Base-by-base conservation (phyloP, 2,888 invertebrate genomes). In the Conus canariensis region DNA sequence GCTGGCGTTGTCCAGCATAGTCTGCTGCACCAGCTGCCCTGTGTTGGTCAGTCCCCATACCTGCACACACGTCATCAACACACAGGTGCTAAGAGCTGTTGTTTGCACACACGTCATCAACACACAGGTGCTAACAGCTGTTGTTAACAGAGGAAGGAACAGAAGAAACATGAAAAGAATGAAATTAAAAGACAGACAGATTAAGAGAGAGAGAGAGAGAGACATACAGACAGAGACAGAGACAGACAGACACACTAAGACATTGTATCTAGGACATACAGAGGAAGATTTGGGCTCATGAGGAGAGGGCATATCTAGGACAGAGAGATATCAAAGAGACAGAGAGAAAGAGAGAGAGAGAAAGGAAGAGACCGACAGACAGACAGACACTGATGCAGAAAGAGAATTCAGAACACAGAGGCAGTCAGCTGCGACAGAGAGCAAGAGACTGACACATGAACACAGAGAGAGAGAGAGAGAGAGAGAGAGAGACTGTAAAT, bases 21-120 rank as follows among this genome's bases (percentile, higher is more conserved):
- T 45, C 25, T 85, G 89, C 25, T 64, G 89, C 74, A 89, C 89
- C 25, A 89, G 58, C 74, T 89, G 89, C 14, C 89, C 89, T 19
- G 89, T 89, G 85, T 56, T 85, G 67, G 89, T 89, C 70, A 89
- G 85, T 8, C 89, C 85, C 89, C 89, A 89, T 58, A 89, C 85
- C 89, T 89, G 60, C 16, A 64, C 30, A 70, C 16, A 45, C 70
- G 70, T 25, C n/a, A 19, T 10, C 56, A 67, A 19, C 58, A 56
- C 83, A 45, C 30, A 25, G 45, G 45, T 45, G 45, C 45, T 45
- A 45, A 45, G 2, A 45, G 45, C 45, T 45, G 45, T 45, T 45
- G 45, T 80, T 14, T 89, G 60, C 16, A 64, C 30, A 70, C 16
- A 45, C 70, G 70, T 25, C n/a, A 19, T 10, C n/a, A 67, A 19